Evolutionary conservation across 2,797 vertebrate genomes (phyloP), one percentile per base, ranked within the genome.

Genomic region (Mastacembelus armatus): DNA sequence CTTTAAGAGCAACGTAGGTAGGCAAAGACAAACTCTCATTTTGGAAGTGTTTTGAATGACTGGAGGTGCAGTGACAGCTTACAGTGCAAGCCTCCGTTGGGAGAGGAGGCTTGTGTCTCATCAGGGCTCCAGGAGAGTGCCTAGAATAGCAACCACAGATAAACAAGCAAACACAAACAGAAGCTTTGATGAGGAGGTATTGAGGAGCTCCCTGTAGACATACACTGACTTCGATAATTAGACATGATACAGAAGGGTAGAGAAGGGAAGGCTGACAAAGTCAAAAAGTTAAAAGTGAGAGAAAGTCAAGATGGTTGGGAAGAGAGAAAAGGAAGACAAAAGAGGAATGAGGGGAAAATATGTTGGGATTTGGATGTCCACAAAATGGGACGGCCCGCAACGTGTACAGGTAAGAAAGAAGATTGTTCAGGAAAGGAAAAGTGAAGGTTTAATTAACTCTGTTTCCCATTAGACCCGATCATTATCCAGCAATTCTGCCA

Each of bases 161-260:
- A 92, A 93, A 92, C 90, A 93, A 89, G 81, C 86, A 85, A 87
- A 92, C 86, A 88, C 86, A 91, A 88, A 90, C 86, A 83, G 62
- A 80, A 78, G 83, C 91, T 93, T 92, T 93, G 92, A 93, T 93
- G 90, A 91, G 87, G 86, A 85, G 81, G 81, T 88, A 89, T 85
- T 67, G 75, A 90, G 77, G 66, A 84, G 85, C 81, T 92, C 91
- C 88, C 91, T 10, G 36, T 77, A 90, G 89, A 90, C 84, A 73
- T 61, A 61, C 80, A 44, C 83, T 30, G 78, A 76, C 82, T 86
- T 65, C 52, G 77, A 90, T 90, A 91, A 91, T 91, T 89, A 91
- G 81, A 86, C 71, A 59, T 70, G 78, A 87, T 82, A 82, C 78
- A 57, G 78, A 79, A 75, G 82, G 51, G 71, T 44, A 48, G 62